phyloP scores from a whole-genome alignment of 2,113 vertebrate genomes.

The Protobothrops flavoviridis region DNA sequence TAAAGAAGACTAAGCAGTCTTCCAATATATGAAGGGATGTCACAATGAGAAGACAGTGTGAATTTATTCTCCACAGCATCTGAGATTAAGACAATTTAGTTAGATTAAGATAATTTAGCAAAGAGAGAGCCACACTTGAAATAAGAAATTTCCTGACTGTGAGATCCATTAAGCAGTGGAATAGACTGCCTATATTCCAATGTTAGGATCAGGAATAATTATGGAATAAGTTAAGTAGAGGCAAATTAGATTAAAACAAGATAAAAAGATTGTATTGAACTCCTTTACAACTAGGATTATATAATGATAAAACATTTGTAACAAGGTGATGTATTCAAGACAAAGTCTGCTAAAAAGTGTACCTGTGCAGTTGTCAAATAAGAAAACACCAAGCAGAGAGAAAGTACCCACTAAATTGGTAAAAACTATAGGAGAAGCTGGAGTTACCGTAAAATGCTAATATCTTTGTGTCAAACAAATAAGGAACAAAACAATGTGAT shows the following conservation, averaged over 20 bases:
- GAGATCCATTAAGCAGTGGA: not conserved
- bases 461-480: not conserved
- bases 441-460: not conserved
- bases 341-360: not conserved
- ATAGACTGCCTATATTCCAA: not conserved
- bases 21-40: not conserved
- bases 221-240: not conserved
- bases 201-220: not conserved
- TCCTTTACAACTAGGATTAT: not conserved
- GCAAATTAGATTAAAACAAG: not conserved
- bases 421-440: not conserved
- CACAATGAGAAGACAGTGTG: not conserved
- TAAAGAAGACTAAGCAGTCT: not conserved
- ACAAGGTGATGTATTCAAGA: not conserved
- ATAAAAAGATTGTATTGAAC: not conserved
- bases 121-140: not conserved
- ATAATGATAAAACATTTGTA: not conserved
- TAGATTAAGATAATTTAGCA: not conserved
- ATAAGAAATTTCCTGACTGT: not conserved
- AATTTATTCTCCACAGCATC: not conserved
- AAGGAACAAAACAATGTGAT: not conserved
- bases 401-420: not conserved
- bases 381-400: not conserved
- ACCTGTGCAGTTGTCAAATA: not conserved
- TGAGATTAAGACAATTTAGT: not conserved